A percentile compares a stretch with the other conserved stretches of the same genome.
Conservation (phyloP, 2,888 invertebrate species). For the Willowsia nigromaculata region DNA sequence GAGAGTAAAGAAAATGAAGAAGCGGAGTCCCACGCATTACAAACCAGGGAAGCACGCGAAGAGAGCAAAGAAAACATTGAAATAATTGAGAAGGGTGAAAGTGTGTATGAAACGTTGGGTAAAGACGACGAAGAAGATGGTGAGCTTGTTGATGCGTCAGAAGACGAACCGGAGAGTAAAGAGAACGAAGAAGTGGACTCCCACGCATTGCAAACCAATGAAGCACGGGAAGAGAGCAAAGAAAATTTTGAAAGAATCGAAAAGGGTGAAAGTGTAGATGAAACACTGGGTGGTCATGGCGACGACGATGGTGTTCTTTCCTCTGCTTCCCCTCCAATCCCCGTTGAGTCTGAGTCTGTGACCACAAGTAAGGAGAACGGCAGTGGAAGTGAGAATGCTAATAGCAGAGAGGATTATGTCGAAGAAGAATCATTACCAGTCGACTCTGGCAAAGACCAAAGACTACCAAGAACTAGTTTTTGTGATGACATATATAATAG, state of each 20-base stretch:
- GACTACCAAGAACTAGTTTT: background rate
- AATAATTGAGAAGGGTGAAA: no score
- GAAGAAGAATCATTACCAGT: background rate
- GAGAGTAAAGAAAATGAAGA: background rate
- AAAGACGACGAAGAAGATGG: background rate
- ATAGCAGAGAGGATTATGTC: background rate
- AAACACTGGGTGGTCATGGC: conserved; percentile 1
- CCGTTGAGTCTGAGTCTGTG: background rate
- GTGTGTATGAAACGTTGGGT: background rate
- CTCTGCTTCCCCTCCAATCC: conserved; percentile 34
- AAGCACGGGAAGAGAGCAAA: no score
- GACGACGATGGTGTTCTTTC: background rate
- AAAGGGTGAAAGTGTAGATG: conserved; percentile 48
- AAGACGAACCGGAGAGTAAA: no score
- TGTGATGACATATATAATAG: conserved; percentile 10
- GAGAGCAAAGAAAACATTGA: no score
- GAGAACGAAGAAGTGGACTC: no score
- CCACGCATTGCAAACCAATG: no score
- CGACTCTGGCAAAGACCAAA: background rate
- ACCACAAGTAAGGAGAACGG: background rate
- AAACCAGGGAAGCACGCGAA: no score
- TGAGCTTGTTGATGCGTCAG: background rate
- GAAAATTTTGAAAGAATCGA: conserved; percentile 23
- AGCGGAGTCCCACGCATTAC: no score
- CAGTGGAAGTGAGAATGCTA: background rate